Percentiles rank a stretch among this genome's conserved stretches.
Evolutionary conservation across 2,113 vertebrate genomes (phyloP).

Genomic region (Oophaga pumilio): DNA sequence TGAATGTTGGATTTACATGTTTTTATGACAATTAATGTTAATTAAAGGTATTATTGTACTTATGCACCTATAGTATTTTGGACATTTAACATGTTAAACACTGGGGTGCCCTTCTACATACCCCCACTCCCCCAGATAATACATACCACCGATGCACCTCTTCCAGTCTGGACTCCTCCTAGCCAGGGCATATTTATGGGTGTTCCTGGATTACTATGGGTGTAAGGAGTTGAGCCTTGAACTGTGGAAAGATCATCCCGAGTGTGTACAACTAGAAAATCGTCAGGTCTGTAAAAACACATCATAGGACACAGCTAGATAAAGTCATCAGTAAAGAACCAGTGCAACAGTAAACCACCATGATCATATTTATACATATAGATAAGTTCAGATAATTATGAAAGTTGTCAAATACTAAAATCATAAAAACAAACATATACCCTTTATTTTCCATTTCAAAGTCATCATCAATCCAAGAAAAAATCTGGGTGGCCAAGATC

Average conservation of each 20-base stretch:
- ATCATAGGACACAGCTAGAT: background rate
- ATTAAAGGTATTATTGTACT: no score
- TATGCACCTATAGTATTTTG: no score
- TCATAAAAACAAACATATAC: slow-evolving; percentile 66
- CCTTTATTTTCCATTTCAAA: slow-evolving; percentile 86
- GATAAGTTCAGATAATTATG: background rate
- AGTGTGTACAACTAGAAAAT: slow-evolving; percentile 91
- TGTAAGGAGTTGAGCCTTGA: slow-evolving; percentile 94
- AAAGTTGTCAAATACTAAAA: background rate
- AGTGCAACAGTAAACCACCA: background rate
- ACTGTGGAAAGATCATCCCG: slow-evolving; percentile 84
- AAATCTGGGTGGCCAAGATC: slow-evolving; percentile 92
- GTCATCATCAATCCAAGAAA: slow-evolving; percentile 97
- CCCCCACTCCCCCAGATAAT: fast-evolving
- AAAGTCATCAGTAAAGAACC: background rate
- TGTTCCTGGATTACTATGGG: slow-evolving; percentile 90
- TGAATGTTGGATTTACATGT: no score
- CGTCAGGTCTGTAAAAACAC: slow-evolving; percentile 77
- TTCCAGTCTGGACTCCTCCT: slow-evolving; percentile 89
- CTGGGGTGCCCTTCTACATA: no score
- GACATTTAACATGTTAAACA: no score
- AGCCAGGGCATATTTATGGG: slow-evolving; percentile 99
- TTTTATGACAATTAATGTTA: no score
- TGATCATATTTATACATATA: background rate
- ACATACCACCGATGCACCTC: slow-evolving; percentile 93